A percentile compares a stretch with the other conserved stretches of the same genome.
phyloP scores from a whole-genome alignment of 2,113 vertebrate species.

The Coregonus clupeaformis region DNA sequence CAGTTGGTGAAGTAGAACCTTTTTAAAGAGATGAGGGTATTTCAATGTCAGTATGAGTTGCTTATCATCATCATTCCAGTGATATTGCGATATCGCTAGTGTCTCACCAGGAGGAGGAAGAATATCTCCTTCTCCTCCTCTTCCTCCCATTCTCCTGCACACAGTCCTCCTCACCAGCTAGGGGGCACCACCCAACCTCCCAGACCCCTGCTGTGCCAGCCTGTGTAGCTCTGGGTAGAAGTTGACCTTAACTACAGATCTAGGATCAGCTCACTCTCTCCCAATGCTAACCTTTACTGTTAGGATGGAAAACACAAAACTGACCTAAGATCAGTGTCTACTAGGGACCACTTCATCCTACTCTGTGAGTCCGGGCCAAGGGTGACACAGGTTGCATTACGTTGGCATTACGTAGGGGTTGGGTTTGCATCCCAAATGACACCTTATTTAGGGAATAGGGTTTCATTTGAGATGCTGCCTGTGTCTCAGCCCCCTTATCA shows the following conservation, averaged over 20 bases:
- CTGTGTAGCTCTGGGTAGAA: background rate
- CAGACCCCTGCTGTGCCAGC: background rate
- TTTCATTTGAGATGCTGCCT: background rate
- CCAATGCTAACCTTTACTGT: background rate
- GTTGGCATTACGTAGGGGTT: background rate
- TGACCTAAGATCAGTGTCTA: background rate
- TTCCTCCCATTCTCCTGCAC: slow-evolving; percentile 29
- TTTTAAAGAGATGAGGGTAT: background rate
- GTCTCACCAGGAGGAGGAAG: slow-evolving; percentile 33
- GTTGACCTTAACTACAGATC: background rate
- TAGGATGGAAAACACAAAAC: background rate
- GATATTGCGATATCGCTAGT: slow-evolving; percentile 74
- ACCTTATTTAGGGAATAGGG: too few relatives aligned
- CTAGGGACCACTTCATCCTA: too few relatives aligned
- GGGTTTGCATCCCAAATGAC: too few relatives aligned
- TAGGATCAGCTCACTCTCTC: background rate
- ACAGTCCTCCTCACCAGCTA: slow-evolving; percentile 55
- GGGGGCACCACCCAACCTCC: slow-evolving; percentile 43
- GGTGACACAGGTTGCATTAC: background rate
- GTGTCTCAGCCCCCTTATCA: too few relatives aligned
- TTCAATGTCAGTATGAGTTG: too few relatives aligned
- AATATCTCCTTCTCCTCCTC: slow-evolving; percentile 15
- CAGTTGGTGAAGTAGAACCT: slow-evolving; percentile 87
- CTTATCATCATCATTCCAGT: too few relatives aligned
- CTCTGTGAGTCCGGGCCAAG: background rate